Evolutionary conservation across 2,888 invertebrate species (phyloP), one percentile per base, ranked within the genome.

Genomic region (Cosmorhoe ocellata): DNA sequence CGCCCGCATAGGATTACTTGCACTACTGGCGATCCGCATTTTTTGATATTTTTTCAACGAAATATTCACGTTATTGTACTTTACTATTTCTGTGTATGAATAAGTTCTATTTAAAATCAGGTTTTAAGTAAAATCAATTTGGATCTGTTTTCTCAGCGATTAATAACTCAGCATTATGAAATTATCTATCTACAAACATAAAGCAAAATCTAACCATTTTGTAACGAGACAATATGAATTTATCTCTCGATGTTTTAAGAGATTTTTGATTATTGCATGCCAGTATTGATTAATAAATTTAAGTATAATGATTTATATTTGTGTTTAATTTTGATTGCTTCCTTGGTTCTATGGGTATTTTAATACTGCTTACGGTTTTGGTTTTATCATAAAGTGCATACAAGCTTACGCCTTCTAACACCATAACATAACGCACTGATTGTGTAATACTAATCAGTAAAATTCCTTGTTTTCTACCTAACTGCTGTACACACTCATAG

Each of bases 31-130:
- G 77, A 79, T 83, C 76, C 79, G 71, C 74, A 77, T 80, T 89
- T 88, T 89, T 88, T 84, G 86, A 88, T 81, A 78, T 84, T 84
- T 89, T 89, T 89, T 89, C 85, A 87, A 84, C 77, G 87, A 73
- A 76, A 81, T 87, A 78, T 86, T 84, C 86, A 86, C 79, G 76
- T 18, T 84, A 77, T 83, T 78, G 73, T 81, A 84, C 69, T 83
- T 80, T 83, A 82, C 78, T 82, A 84, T 84, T 75, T 79, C 80
- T 83, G 74, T 81, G 72, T 84, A 76, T 73, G 74, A 75, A 80
- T 82, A 87, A 82, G 80, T 82, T 18, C 79, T 84, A 84, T 84
- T 36, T 83, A 82, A 83, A 89, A 89, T 89, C 89, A 87, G 79
- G 87, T 86, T 81, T 76, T 82, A 80, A 76, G 69, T 79, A 83